A percentile compares a stretch with the other conserved stretches of the same genome.
Conservation (phyloP, 1,140 invertebrate species). For the Drosophila obscura region DNA sequence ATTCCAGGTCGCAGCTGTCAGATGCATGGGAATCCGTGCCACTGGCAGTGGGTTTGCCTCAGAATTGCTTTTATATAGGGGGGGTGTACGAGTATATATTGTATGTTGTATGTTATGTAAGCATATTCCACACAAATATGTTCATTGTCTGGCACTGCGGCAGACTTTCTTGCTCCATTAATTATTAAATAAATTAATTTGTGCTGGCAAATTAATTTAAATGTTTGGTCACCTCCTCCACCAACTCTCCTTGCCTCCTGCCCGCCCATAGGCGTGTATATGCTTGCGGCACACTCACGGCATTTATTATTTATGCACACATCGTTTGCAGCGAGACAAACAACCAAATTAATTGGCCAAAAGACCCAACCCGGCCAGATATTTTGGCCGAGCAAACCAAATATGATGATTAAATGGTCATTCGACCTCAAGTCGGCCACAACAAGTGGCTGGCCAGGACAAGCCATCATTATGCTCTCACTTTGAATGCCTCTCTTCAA, state of each 20-base stretch:
- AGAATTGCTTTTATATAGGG: not conserved
- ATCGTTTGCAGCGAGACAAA: conserved; percentile 43
- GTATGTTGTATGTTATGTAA: conserved; percentile 5
- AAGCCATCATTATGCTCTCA: conserved; percentile 19
- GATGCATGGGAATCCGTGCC: conserved; percentile 65
- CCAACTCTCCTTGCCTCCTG: not conserved
- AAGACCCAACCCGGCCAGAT: conserved; percentile 25
- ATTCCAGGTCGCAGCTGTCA: conserved; percentile 71
- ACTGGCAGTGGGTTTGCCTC: conserved; percentile 28
- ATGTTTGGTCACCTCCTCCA: conserved; percentile 43
- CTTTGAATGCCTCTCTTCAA: not conserved
- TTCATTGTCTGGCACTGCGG: conserved; percentile 51
- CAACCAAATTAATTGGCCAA: conserved; percentile 65
- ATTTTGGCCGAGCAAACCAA: conserved; percentile 17
- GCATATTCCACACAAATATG: conserved; percentile 59
- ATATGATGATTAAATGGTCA: conserved; percentile 64
- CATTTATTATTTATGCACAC: conserved; percentile 73
- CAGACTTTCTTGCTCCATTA: conserved; percentile 77
- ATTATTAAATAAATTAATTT: conserved; percentile 83
- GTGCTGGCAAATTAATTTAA: conserved; percentile 78
- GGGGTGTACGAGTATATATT: not conserved
- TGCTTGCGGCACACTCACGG: not conserved
- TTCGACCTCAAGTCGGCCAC: conserved; percentile 49
- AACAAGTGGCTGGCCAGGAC: conserved; percentile 9
- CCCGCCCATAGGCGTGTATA: not conserved